Conservation (phyloP, 2,888 invertebrate genomes). For the Dynastes maya region DNA sequence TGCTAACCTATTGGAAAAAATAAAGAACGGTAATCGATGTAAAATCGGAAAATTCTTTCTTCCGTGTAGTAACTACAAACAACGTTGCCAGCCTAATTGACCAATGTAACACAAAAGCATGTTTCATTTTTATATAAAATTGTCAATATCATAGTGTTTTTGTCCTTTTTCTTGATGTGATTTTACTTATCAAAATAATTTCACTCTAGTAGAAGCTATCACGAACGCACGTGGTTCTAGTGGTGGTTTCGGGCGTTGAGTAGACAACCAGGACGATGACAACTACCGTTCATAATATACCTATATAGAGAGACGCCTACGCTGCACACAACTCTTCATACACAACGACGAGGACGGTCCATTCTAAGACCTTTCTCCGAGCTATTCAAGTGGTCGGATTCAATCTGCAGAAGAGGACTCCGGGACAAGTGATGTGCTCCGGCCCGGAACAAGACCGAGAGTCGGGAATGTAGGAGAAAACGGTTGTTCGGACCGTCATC, state of each 20-base stretch:
- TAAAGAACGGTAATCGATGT: too few species aligned
- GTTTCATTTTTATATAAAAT: too few species aligned
- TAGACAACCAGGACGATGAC: slow-evolving; percentile 31
- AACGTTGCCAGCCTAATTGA: too few species aligned
- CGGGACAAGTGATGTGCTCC: slow-evolving; percentile 61
- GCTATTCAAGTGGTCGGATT: slow-evolving; percentile 60
- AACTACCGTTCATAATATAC: slow-evolving; percentile 25
- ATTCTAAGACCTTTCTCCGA: slow-evolving; percentile 56
- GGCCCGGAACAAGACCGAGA: slow-evolving; percentile 59
- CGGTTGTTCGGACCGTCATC: slow-evolving; percentile 57
- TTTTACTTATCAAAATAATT: slow-evolving; percentile 22
- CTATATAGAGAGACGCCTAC: not conserved
- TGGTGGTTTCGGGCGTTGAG: slow-evolving; percentile 22
- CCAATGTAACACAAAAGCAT: too few species aligned
- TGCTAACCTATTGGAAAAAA: too few species aligned
- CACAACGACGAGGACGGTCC: slow-evolving; percentile 51
- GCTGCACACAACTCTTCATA: slow-evolving; percentile 30
- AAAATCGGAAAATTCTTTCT: too few species aligned
- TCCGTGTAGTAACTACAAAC: too few species aligned
- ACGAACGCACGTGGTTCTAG: not conserved
- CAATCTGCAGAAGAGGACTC: slow-evolving; percentile 61
- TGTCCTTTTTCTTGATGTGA: not conserved
- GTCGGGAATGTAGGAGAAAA: slow-evolving; percentile 57
- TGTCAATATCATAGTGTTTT: too few species aligned
- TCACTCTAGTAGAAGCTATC: slow-evolving; percentile 9